Evolutionary conservation across 1,140 invertebrate species (phyloP), one percentile per base, ranked within the genome.

Genomic region (Monochamus saltuarius): DNA sequence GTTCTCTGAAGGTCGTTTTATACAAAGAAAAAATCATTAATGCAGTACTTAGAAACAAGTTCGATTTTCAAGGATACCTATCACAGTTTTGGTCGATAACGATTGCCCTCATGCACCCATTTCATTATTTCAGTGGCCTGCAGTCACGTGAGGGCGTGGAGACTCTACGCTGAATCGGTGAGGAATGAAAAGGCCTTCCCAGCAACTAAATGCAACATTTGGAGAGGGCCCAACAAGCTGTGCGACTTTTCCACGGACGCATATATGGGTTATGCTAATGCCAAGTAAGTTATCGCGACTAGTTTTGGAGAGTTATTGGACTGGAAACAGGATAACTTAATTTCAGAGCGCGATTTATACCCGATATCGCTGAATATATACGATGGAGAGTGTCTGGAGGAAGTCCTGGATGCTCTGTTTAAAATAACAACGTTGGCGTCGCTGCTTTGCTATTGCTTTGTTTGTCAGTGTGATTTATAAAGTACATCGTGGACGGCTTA

Each of bases 61-160:
- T 29, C 2, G 22, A 6, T 29, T 29, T 29, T 29, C 22, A 29
- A 29, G 6, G 22, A 29, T 29, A 29, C 22, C 22, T 29, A 29
- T 2, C 22, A 3, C 8, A 52, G 8, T 17, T 42, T 14, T 29
- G 14, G 38, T 29, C 45, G 0, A 7, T 19, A 19, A 6, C 22
- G 14, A 45, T 45, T 16, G 10, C 6, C 14, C 22, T 9, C 22
- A 17, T 47, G 29, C 45, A 29, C 29, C 16, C 29, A 9, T 0
- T 22, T 47, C 2, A n/a, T 8, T 59, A 17, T 52, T 65, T 35
- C 68, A 87, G 85, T 83, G 71, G 66, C 85, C 1, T 88, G 86
- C 65, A 87, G 83, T 67, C 87, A 89, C 72, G 78, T 84, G 46
- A 78, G 85, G 17, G 83, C 86, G 0, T 87, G 84, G 81, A 72